phyloP scores from a whole-genome alignment of 2,888 invertebrate species.

The Sarcophaga rosellei region DNA sequence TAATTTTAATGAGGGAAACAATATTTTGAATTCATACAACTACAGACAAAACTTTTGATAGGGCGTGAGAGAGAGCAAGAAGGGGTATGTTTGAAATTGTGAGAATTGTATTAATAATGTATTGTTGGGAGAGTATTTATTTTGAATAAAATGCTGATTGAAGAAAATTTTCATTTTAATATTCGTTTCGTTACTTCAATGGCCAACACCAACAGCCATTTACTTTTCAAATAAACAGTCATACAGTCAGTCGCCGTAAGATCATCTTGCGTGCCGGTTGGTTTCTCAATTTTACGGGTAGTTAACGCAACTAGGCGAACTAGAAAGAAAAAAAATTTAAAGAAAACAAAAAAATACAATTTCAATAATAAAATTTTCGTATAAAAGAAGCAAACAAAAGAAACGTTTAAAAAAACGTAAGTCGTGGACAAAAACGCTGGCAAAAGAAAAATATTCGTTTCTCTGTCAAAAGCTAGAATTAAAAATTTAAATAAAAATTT shows the following conservation, averaged over 20 bases:
- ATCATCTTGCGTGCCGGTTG: slow-evolving; percentile 69
- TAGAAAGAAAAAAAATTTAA: not conserved
- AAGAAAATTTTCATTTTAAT: slow-evolving; percentile 39
- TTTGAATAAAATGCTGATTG: slow-evolving; percentile 22
- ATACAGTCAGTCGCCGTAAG: slow-evolving; percentile 66
- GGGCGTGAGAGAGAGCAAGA: too few relatives aligned
- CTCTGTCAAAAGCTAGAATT: not conserved
- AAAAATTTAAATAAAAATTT: slow-evolving; percentile 13
- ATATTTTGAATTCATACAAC: too few relatives aligned
- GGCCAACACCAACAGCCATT: slow-evolving; percentile 40
- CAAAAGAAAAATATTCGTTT: not conserved
- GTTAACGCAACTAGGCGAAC: slow-evolving; percentile 11
- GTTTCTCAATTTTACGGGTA: not conserved
- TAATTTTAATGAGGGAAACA: too few relatives aligned
- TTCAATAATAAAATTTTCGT: not conserved
- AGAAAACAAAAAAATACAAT: not conserved
- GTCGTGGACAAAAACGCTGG: not conserved
- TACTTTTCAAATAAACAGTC: slow-evolving; percentile 52
- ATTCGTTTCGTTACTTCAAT: slow-evolving; percentile 41
- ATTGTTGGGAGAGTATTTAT: not conserved
- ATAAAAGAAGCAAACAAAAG: not conserved
- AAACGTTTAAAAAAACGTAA: not conserved
- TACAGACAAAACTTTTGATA: too few relatives aligned
- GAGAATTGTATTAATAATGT: not conserved
- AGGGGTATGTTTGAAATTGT: not conserved